Conservation (phyloP, 2,113 vertebrate genomes). For the Thryonomys swinderianus region DNA sequence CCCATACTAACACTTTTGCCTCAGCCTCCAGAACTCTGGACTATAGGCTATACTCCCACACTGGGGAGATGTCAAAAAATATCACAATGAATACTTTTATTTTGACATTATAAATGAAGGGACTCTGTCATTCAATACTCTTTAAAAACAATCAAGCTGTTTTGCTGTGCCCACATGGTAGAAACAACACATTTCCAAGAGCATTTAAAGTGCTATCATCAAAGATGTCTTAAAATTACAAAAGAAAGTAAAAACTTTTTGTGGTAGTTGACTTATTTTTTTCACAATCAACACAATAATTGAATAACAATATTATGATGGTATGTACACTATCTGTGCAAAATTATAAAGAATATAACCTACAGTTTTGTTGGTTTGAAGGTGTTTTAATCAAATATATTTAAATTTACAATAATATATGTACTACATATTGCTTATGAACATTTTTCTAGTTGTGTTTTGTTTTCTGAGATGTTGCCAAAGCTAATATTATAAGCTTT, state of each 20-base stretch:
- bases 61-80: background rate
- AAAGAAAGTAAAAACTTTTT: background rate
- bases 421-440: background rate
- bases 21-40: background rate
- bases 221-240: background rate
- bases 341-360: background rate
- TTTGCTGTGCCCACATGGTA: background rate
- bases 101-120: background rate
- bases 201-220: background rate
- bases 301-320: background rate
- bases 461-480: background rate
- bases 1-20: background rate
- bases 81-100: background rate
- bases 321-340: background rate
- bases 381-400: background rate
- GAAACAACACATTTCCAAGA: background rate
- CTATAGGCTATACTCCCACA: background rate
- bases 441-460: background rate
- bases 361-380: background rate
- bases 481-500: background rate
- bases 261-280: background rate
- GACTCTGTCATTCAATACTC: background rate
- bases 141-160: background rate
- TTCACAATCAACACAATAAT: background rate
- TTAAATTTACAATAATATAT: background rate